Evolutionary conservation across 1,140 invertebrate genomes (phyloP), one percentile per base, ranked within the genome.

Genomic region (Dendrolimus kikuchii): DNA sequence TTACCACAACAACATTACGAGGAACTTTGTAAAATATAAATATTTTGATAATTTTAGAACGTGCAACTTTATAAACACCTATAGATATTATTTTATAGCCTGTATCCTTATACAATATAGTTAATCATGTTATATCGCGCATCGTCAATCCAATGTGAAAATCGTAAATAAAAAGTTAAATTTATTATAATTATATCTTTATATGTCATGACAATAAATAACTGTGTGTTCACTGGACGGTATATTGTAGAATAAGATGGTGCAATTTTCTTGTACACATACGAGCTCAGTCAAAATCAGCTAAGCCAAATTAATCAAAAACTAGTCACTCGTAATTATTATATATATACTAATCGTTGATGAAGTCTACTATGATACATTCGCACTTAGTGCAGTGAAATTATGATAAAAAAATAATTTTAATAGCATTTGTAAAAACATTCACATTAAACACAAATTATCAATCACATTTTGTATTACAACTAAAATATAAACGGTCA

Each of bases 351-450:
- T 66, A 72, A 59, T 81, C 76, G 78, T 78, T 73, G 76, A 79
- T 64, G 71, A 64, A 71, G 59, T 59, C 69, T 73, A 72, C 68
- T 64, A 65, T 38, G 60, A 69, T 62, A 76, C 65, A 69, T 66
- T 65, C 67, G 81, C 81, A 86, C 81, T 83, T 83, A 69, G 80
- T 81, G 80, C 81, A 70, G 70, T 68, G 66, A 63, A 53, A 71
- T 66, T 69, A 74, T 57, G 46, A 68, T 69, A 70, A 72, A 68
- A 50, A 60, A 69, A 69, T 61, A 50, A 49, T 56, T 68, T 61
- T 57, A 59, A 64, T 67, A 71, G 66, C 70, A 45, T 45, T 23
- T 23, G 23, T 23, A 23, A 45, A 44, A 72, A 77, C 66, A 73
- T 82, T 66, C 64, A 72, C 61, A 56, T 67, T 59, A 60, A 77